Base-by-base conservation (phyloP, 1,140 invertebrate genomes). In the Drosophila pruinosa region DNA sequence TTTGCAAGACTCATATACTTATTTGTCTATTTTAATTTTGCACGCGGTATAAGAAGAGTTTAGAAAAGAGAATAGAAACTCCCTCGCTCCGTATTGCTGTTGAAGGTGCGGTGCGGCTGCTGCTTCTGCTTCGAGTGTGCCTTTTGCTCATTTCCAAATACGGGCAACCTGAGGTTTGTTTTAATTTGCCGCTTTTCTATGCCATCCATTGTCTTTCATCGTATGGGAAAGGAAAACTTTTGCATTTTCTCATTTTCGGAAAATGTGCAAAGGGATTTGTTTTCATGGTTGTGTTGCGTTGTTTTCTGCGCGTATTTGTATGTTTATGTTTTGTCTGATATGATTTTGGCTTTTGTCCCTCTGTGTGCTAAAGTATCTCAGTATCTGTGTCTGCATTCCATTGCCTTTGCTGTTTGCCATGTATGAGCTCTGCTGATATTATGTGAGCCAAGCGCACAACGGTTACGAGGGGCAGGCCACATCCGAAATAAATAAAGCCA, bases 201-300 rank as follows among this genome's bases (percentile, higher is more conserved):
- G 31, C 45, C 53, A 70, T 31, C 64, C 78, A 85, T 86, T 86
- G 82, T 82, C 75, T 82, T 85, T 68, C 24, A 31, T 63, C 82
- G 45, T 47, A 52, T 78, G 39, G 41, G 65, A 45, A 71, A 65
- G 82, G 45, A 82, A 88, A 86, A 88, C 82, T 88, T 88, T 88
- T 73, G 83, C 82, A 88, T 88, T 88, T 88, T 88, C 82, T 88
- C 82, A 88, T 88, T 88, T 88, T 88, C 82, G 45, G 82, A 88
- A 88, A 88, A 88, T 88, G 83, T 88, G 82, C 82, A 88, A 89
- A 88, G 82, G 82, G 82, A 88, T 88, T 88, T 88, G 82, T 82
- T 82, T 88, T 88, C 82, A 88, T 88, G 82, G 65, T 70, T 81
- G 53, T 65, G 63, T 54, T 80, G 22, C 54, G 62, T 26, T 54